phyloP scores from a whole-genome alignment of 2,888 invertebrate genomes.

The Caenorhabditis imperialis region DNA sequence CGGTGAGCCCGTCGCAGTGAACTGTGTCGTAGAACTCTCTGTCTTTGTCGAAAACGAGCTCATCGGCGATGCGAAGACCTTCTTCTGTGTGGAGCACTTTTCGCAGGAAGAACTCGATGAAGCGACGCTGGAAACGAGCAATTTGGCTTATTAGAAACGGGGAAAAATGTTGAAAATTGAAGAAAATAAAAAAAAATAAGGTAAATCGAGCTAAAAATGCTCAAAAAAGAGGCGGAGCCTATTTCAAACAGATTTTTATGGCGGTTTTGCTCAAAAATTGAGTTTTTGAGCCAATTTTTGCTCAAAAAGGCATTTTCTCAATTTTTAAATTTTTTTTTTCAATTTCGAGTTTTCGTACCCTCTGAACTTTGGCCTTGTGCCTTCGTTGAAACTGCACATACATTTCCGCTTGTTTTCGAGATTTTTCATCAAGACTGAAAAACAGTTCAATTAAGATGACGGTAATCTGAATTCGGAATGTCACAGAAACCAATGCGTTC shows the following conservation, averaged over 20 bases:
- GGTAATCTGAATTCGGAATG: too few species aligned
- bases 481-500: too few species aligned
- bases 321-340: too few species aligned
- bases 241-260: too few species aligned
- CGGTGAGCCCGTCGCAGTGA: slow-evolving; percentile 13
- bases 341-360: too few species aligned
- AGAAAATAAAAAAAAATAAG: too few species aligned
- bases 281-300: too few species aligned
- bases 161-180: background rate
- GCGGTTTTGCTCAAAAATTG: too few species aligned
- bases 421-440: slow-evolving; percentile 23
- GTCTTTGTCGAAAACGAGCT: slow-evolving; percentile 17
- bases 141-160: background rate
- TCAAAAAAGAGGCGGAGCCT: too few species aligned
- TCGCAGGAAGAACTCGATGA: slow-evolving; percentile 26
- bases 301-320: too few species aligned
- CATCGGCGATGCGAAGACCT: slow-evolving; percentile 39
- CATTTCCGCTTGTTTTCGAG: slow-evolving; percentile 5
- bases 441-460: background rate
- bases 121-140: slow-evolving; percentile 32
- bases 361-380: slow-evolving; percentile 12
- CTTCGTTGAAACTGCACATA: background rate
- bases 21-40: background rate
- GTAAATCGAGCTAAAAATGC: too few species aligned
- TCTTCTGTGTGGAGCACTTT: slow-evolving; percentile 30